Evolutionary conservation across 2,888 invertebrate species (phyloP).

Genomic region (Sinopyrophorus schimmeli): DNA sequence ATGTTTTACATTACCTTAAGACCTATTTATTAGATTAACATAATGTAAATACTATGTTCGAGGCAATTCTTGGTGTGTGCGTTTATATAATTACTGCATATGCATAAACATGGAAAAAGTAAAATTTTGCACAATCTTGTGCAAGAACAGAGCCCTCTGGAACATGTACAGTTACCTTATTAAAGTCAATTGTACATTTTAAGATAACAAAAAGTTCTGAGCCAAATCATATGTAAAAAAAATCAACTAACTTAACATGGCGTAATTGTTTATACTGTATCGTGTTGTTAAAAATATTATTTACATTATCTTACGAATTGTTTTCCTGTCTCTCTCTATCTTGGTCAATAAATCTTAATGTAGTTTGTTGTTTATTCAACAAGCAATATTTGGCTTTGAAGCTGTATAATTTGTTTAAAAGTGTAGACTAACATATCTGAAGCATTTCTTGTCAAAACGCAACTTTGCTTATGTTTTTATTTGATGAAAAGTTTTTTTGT

Average conservation of each 20-base stretch:
- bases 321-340: slow-evolving; percentile 28
- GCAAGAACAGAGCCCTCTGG: background rate
- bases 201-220: slow-evolving; percentile 8
- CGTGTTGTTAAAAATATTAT: slow-evolving; percentile 13
- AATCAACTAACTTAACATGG: slow-evolving; percentile 3
- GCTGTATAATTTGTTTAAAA: slow-evolving; percentile 15
- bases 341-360: slow-evolving; percentile 33
- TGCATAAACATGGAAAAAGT: too few relatives aligned
- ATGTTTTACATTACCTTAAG: too few relatives aligned
- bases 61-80: slow-evolving; percentile 4
- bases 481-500: background rate
- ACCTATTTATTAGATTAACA: too few relatives aligned
- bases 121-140: background rate
- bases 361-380: slow-evolving; percentile 31
- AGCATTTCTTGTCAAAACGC: slow-evolving; percentile 20
- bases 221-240: slow-evolving; percentile 2
- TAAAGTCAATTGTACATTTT: slow-evolving; percentile 27
- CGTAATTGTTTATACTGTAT: slow-evolving; percentile 6
- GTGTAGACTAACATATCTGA: slow-evolving; percentile 25
- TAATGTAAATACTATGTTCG: slow-evolving; percentile 17
- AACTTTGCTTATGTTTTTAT: slow-evolving; percentile 8
- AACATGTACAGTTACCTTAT: slow-evolving; percentile 15
- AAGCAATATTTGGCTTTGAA: slow-evolving; percentile 34
- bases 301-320: slow-evolving; percentile 11
- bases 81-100: slow-evolving; percentile 1